These are phyloP conservation scores for Lochmaea crataegi DNA, from an alignment of 2,888 invertebrate genomes.

Conservation along the genomic window DNA sequence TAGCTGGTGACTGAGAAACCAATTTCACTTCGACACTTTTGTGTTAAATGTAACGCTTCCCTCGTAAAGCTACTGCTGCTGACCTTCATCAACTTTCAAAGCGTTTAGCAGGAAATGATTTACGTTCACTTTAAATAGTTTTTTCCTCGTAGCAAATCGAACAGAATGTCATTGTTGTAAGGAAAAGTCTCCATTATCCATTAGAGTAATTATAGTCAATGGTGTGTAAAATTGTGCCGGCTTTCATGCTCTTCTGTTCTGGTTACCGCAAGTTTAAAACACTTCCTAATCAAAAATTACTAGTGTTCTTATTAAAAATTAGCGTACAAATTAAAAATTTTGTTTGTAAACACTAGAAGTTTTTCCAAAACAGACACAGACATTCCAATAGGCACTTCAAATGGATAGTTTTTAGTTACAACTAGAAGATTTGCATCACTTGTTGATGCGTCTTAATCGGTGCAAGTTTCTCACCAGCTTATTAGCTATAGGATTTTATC, in stretches of 20 bases:
- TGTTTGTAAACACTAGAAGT: no score
- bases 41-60: neutral
- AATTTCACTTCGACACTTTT: neutral
- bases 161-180: neutral
- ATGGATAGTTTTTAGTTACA: no score
- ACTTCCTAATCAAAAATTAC: neutral
- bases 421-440: no score
- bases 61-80: neutral
- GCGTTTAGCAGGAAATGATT: slow-evolving; percentile 6
- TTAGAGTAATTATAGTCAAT: neutral
- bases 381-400: no score
- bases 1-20: no score
- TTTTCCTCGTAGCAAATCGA: neutral
- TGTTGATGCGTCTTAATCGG: no score
- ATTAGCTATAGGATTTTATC: no score
- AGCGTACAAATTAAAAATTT: no score
- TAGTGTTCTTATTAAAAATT: neutral
- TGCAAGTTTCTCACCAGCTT: no score
- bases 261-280: neutral
- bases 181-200: neutral
- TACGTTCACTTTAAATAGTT: slow-evolving; percentile 9
- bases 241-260: neutral
- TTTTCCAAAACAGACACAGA: no score
- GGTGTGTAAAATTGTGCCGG: neutral
- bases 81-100: slow-evolving; percentile 12